Evolutionary conservation across 2,113 vertebrate species (phyloP).

Genomic region (Halcyon senegalensis): DNA sequence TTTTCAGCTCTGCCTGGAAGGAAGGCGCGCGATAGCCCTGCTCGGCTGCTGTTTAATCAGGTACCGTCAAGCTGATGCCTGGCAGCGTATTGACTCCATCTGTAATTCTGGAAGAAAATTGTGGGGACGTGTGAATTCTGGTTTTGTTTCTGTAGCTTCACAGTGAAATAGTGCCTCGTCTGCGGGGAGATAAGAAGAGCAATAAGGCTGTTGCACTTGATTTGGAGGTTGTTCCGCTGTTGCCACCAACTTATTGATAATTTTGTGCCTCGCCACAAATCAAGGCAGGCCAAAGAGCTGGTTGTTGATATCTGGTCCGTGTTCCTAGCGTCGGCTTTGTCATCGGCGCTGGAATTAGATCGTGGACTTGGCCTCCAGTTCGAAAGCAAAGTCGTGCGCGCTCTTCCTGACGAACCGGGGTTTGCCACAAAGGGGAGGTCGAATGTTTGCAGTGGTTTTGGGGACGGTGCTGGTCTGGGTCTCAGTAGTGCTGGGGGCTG

Average conservation of each 20-base stretch:
- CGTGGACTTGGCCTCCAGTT: background rate
- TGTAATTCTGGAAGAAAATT: background rate
- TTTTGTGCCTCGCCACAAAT: background rate
- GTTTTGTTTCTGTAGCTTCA: background rate
- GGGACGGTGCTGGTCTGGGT: background rate
- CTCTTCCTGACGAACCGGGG: background rate
- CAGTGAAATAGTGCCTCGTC: background rate
- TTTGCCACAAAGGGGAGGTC: accelerated
- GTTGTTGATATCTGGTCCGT: background rate
- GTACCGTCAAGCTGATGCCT: background rate
- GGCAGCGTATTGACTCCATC: background rate
- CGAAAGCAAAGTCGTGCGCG: background rate
- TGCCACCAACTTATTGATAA: conserved; percentile 48
- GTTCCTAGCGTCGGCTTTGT: background rate
- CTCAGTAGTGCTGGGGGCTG: accelerated
- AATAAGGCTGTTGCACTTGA: background rate
- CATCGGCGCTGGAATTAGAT: background rate
- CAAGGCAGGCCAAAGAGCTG: background rate
- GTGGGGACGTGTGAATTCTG: background rate
- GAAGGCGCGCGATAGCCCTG: accelerated
- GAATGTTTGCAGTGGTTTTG: accelerated
- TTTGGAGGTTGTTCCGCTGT: conserved; percentile 36
- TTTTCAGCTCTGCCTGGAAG: background rate
- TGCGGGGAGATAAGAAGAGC: conserved; percentile 25
- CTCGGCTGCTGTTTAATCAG: background rate